phyloP scores from a whole-genome alignment of 2,888 invertebrate genomes.

The Synergus laeviventris region DNA sequence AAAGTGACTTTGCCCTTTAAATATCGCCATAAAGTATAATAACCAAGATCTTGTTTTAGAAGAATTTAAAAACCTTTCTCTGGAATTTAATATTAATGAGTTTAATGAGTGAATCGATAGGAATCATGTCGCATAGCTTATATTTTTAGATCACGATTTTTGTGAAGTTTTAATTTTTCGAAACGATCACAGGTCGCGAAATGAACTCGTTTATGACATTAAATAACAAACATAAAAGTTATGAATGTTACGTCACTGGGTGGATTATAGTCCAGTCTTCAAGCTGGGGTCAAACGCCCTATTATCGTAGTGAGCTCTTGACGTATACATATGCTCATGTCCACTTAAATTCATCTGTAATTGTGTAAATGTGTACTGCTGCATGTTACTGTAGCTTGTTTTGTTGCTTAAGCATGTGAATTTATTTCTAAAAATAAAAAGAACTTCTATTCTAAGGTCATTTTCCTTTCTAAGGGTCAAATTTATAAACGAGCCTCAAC shows the following conservation, averaged over 20 bases:
- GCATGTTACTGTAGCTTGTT: constrained; percentile 8
- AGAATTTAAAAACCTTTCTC: no score
- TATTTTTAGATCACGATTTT: constrained; percentile 16
- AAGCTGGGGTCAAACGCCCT: constrained; percentile 68
- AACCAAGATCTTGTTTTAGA: neutral
- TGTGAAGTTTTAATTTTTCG: neutral
- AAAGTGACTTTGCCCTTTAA: neutral
- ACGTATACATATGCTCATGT: neutral
- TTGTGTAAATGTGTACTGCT: constrained; percentile 17
- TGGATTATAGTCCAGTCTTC: constrained; percentile 67
- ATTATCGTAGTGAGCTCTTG: constrained; percentile 56
- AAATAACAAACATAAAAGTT: constrained; percentile 60
- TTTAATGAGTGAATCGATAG: neutral
- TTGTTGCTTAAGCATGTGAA: neutral
- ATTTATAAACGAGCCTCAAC: neutral
- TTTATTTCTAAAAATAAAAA: constrained; percentile 31
- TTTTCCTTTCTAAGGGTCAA: constrained; percentile 3
- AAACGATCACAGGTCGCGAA: constrained; percentile 20
- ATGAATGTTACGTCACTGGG: constrained; percentile 59
- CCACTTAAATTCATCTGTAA: constrained; percentile 27
- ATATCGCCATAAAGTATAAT: neutral
- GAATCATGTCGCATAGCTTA: neutral
- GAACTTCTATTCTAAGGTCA: constrained; percentile 13
- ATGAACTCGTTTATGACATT: constrained; percentile 49
- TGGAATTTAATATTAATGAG: constrained; percentile 6